Conservation (phyloP, 2,797 vertebrate genomes). For the Etheostoma perlongum region DNA sequence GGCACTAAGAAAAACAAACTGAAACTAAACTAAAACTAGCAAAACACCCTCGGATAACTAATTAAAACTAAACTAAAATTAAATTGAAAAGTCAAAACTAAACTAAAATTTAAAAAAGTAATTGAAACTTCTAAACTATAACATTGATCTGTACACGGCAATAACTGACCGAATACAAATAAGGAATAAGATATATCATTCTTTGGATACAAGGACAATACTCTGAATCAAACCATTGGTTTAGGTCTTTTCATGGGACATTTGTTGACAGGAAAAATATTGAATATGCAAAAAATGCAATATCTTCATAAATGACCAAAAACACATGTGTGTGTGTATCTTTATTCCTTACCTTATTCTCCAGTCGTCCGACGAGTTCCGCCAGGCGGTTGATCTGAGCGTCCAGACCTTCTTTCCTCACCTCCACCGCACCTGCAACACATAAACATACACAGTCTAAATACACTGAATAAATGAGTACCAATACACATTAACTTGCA, state of each 20-base stretch:
- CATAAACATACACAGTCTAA: constrained; percentile 32
- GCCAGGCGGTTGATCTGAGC: constrained; percentile 94
- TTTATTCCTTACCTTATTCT: constrained; percentile 90
- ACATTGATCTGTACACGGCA: too few species aligned
- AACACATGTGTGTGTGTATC: background rate
- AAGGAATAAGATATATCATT: background rate
- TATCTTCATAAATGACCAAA: background rate
- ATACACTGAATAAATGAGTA: background rate
- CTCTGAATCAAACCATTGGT: background rate
- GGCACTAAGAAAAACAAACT: too few species aligned
- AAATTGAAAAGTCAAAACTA: too few species aligned
- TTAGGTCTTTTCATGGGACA: background rate
- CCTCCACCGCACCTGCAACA: constrained; percentile 85
- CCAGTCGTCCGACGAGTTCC: constrained; percentile 93
- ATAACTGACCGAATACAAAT: too few species aligned
- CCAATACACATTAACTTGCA: background rate
- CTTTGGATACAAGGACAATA: background rate
- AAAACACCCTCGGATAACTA: too few species aligned
- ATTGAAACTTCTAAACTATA: too few species aligned
- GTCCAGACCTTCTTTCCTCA: constrained; percentile 93
- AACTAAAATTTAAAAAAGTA: too few species aligned
- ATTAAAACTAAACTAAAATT: too few species aligned
- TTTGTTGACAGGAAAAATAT: constrained; percentile 2
- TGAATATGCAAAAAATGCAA: background rate
- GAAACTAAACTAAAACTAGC: too few species aligned